Conservation (phyloP, 2,888 invertebrate species). For the Cenopis cana region DNA sequence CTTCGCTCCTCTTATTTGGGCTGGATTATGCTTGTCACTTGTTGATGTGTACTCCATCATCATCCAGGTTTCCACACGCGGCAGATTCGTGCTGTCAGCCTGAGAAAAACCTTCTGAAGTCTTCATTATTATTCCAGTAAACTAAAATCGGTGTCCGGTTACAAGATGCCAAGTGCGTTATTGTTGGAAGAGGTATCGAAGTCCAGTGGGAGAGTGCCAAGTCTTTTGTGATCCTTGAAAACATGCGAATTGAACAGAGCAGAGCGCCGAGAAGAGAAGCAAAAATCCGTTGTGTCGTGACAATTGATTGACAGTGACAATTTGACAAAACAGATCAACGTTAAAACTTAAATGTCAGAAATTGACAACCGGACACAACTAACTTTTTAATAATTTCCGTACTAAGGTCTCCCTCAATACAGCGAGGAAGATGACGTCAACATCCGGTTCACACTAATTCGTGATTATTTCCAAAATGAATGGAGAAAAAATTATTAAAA, state of each 20-base stretch:
- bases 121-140: too few species aligned
- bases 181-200: background rate
- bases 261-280: background rate
- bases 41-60: background rate
- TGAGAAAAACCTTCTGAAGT: too few species aligned
- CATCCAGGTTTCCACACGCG: background rate
- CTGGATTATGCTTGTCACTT: background rate
- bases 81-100: background rate
- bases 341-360: background rate
- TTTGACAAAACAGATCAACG: background rate
- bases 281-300: background rate
- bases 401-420: too few species aligned
- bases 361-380: background rate
- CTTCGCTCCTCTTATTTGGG: slow-evolving; percentile 1
- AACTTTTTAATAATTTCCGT: background rate
- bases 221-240: too few species aligned
- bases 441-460: too few species aligned
- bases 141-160: too few species aligned
- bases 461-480: too few species aligned
- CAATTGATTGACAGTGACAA: too few species aligned
- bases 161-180: too few species aligned
- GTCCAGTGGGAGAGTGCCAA: background rate
- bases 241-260: background rate
- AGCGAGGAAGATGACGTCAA: too few species aligned
- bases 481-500: too few species aligned